These are phyloP conservation scores for Syndactyla subalaris DNA, from an alignment of 2,797 vertebrate species.

Conservation along the genomic window DNA sequence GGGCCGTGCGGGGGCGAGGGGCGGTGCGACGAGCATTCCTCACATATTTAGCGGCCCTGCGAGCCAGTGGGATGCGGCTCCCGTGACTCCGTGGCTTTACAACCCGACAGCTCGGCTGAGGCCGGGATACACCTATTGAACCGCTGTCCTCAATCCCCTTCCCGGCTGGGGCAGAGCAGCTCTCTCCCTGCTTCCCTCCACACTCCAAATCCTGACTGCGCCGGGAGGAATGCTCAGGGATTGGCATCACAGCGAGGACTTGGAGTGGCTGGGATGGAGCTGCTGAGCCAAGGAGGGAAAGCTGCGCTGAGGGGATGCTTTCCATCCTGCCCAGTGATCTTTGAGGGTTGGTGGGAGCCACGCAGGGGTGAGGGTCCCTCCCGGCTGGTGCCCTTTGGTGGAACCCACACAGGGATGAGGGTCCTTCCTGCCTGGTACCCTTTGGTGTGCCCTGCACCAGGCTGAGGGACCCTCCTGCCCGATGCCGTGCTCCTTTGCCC, in stretches of 20 bases:
- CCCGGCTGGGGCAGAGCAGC: fast-evolving
- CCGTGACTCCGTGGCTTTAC: background rate
- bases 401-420: background rate
- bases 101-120: background rate
- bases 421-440: background rate
- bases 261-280: fast-evolving
- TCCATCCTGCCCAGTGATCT: fast-evolving
- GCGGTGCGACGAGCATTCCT: constrained; percentile 60
- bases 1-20: constrained; percentile 43
- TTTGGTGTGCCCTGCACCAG: background rate
- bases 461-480: background rate
- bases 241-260: fast-evolving
- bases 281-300: fast-evolving
- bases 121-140: background rate
- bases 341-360: fast-evolving
- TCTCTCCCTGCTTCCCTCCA: fast-evolving
- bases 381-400: background rate
- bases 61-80: constrained; percentile 31
- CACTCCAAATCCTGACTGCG: fast-evolving
- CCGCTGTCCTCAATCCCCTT: fast-evolving
- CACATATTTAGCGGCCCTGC: constrained; percentile 42
- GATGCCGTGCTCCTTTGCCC: fast-evolving
- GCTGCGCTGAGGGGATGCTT: background rate
- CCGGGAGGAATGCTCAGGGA: fast-evolving
- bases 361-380: background rate